Evolutionary conservation across 2,113 vertebrate species (phyloP), one percentile per base, ranked within the genome.

Genomic region (Strix aluco): DNA sequence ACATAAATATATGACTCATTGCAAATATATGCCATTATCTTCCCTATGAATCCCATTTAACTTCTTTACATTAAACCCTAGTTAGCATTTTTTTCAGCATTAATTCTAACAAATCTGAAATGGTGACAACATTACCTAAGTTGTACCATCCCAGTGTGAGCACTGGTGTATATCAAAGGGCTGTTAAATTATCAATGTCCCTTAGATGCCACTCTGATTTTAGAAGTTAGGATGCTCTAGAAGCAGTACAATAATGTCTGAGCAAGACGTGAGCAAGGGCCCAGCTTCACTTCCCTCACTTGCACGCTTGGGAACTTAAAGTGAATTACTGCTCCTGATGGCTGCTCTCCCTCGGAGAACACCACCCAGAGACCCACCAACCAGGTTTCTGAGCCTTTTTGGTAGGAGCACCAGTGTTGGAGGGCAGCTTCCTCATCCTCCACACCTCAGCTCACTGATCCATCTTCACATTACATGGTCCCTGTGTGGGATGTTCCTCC

Each of bases 361-460:
- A 46, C 20, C 13, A 55, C 26, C 25, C 25, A 29, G 59, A 74
- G 29, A 34, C 10, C 22, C 36, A 7, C 18, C 57, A 77, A 3
- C 1, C 17, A 23, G 5, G 29, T 16, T 71, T 58, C 61, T 46
- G 52, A 59, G 23, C 18, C 58, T 40, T 26, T 47, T 54, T 14
- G 54, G 32, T 27, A 15, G n/a, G 2, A 80, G 2, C 3, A 34
- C 4, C 12, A 4, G 10, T 21, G 38, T 2, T 71, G 38, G 30
- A 84, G 23, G 15, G 27, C 47, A 79, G 26, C 8, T 82, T 58
- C 13, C 22, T 86, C 10, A 9, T 88, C 51, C 19, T 47, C 10
- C 38, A 49, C 32, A 36, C 14, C 22, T 51, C 25, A 59, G 32
- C 21, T 70, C 3, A 5, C 6, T 0, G 0, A 40, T 75, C 25